phyloP scores from a whole-genome alignment of 2,888 invertebrate species.

The Ectropis crepuscularia region DNA sequence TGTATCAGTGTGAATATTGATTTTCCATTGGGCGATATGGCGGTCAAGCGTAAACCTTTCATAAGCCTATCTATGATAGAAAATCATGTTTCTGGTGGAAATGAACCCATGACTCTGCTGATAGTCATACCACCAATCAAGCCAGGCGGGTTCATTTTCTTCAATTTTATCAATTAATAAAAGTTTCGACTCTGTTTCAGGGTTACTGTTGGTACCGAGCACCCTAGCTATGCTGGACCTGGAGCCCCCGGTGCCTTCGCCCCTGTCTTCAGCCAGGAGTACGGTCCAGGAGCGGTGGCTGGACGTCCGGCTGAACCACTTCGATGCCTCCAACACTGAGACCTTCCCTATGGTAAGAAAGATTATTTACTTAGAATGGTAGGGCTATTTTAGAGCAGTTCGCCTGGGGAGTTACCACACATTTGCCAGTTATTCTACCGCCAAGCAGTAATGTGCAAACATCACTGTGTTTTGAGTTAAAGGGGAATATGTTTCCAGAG shows the following conservation, averaged over 20 bases:
- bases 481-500: too few species aligned
- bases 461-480: too few species aligned
- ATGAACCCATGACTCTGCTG: too few species aligned
- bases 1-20: too few species aligned
- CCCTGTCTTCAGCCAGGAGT: conserved; percentile 42
- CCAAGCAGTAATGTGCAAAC: too few species aligned
- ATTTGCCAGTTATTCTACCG: too few species aligned
- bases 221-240: conserved; percentile 52
- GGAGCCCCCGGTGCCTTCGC: conserved; percentile 53
- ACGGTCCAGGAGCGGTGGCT: conserved; percentile 62
- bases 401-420: too few species aligned
- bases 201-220: conserved; percentile 53
- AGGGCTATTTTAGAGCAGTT: too few species aligned
- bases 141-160: not conserved
- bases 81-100: too few species aligned
- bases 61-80: too few species aligned
- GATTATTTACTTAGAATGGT: not conserved
- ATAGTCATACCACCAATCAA: not conserved
- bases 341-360: conserved; percentile 81
- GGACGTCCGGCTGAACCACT: conserved; percentile 79
- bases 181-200: conserved; percentile 40
- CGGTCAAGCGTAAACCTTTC: too few species aligned
- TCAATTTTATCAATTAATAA: not conserved
- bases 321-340: conserved; percentile 76
- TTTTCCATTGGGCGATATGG: too few species aligned